Base-by-base conservation (phyloP, 2,797 vertebrate genomes). In the Siniperca scherzeri region DNA sequence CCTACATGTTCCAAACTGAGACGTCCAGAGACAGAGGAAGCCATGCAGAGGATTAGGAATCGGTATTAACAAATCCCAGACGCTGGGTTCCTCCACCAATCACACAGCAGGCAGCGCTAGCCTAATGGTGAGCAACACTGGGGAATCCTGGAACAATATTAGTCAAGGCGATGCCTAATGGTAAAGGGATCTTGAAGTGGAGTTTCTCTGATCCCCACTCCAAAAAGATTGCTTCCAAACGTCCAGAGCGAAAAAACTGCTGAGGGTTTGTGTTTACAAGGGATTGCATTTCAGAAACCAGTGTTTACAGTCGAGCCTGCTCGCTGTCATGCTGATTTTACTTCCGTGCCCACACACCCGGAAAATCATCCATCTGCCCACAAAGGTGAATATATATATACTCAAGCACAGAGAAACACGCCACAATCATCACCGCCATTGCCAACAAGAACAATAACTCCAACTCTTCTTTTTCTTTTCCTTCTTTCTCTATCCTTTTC, bases 1-100 rank as follows among this genome's bases (percentile, higher is more conserved):
- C 92, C 94, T 94, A 91, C 93, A 89, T 88, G 88, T 88, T 93
- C 82, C 87, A 93, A 91, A 93, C 93, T 89, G 91, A 89, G 83
- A 85, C 80, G 62, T 90, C 90, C 85, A 84, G 61, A 91, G 78
- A 92, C 77, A 59, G 85, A 85, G 72, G 89, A 73, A 92, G 89
- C 88, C 88, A 30, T 83, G 89, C 73, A 67, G 82, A 69, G 93
- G 94, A 94, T 94, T 94, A 94, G 80, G 78, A 91, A 82, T 78
- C 40, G 30, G 82, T 89, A 84, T 84, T 91, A 83, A 90, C 80
- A 93, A 94, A 94, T 94, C 94, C 92, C 89, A 92, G 74, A 82
- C 70, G 52, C 64, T n/a, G 75, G 77, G 53, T 83, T 87, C 68
- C 57, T 91, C 83, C 66, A 73, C 86, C 91, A 90, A 91, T 92